Percentiles rank a stretch among this genome's conserved stretches.
Evolutionary conservation across 2,888 invertebrate species (phyloP).

Genomic region (Keiferia lycopersicella): DNA sequence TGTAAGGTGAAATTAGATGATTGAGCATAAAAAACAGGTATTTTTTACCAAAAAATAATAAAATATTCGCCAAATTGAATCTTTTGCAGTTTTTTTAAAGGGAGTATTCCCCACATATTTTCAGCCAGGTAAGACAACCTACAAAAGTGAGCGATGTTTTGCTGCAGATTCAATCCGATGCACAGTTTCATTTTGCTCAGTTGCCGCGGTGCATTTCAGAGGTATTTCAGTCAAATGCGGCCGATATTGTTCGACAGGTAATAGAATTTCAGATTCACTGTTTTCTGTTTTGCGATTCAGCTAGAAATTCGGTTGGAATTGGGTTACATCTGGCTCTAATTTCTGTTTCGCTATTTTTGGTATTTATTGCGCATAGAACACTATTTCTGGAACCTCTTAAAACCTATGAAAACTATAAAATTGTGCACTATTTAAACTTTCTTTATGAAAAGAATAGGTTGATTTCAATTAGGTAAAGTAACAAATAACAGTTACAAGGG

Average conservation of each 20-base stretch:
- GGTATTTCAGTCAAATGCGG: background rate
- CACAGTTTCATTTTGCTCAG: conserved; percentile 1
- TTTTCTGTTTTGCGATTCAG: conserved; percentile 4
- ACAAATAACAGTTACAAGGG: no score
- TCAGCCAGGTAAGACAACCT: background rate
- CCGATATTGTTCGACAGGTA: conserved; percentile 7
- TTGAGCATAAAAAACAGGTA: no score
- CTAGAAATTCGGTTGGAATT: background rate
- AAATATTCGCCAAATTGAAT: no score
- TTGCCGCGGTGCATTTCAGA: background rate
- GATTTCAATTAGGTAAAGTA: no score
- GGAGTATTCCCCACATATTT: background rate
- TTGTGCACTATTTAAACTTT: no score
- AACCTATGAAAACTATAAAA: no score
- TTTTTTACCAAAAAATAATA: no score
- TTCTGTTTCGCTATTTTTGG: background rate
- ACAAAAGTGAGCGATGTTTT: background rate
- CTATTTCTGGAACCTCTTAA: no score
- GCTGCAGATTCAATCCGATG: background rate
- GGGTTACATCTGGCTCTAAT: conserved; percentile 3
- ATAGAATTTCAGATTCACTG: conserved; percentile 2
- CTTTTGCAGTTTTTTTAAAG: no score
- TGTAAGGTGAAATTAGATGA: no score
- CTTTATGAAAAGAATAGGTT: no score
- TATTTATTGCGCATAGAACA: background rate